phyloP scores from a whole-genome alignment of 2,797 vertebrate genomes.

The Acrocephalus scirpaceus region DNA sequence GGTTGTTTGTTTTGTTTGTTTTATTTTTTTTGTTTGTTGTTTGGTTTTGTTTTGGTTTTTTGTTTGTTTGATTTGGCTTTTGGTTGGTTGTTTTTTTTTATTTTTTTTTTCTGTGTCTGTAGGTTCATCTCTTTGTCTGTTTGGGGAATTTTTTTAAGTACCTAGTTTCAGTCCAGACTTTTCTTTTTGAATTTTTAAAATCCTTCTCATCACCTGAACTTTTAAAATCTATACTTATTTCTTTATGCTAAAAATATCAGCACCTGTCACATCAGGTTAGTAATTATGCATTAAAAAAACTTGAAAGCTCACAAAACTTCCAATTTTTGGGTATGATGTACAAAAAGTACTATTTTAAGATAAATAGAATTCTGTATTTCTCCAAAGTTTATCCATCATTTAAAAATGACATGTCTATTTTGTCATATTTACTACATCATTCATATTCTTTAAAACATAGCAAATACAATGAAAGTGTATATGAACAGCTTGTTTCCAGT shows the following conservation, averaged over 20 bases:
- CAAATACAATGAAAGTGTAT: neutral
- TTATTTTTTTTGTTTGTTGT: neutral
- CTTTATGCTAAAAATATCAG: neutral
- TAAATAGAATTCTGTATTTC: neutral
- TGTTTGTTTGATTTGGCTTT: neutral
- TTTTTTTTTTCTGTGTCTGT: neutral
- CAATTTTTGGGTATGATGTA: neutral
- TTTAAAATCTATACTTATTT: neutral
- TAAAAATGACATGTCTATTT: neutral
- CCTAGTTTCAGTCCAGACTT: neutral
- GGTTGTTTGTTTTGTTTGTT: neutral
- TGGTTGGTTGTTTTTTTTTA: neutral
- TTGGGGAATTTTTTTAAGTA: neutral
- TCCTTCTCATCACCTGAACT: neutral
- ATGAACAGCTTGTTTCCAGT: neutral
- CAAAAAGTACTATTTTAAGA: neutral
- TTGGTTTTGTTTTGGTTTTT: neutral
- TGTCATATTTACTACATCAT: neutral
- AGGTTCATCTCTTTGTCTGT: neutral
- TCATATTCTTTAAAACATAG: neutral
- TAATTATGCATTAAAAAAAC: neutral
- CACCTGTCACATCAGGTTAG: neutral
- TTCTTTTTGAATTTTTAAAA: neutral
- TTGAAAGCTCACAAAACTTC: neutral
- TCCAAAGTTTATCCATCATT: neutral